Evolutionary conservation across 2,113 vertebrate genomes (phyloP), one percentile per base, ranked within the genome.

Genomic region (Callipepla californica): DNA sequence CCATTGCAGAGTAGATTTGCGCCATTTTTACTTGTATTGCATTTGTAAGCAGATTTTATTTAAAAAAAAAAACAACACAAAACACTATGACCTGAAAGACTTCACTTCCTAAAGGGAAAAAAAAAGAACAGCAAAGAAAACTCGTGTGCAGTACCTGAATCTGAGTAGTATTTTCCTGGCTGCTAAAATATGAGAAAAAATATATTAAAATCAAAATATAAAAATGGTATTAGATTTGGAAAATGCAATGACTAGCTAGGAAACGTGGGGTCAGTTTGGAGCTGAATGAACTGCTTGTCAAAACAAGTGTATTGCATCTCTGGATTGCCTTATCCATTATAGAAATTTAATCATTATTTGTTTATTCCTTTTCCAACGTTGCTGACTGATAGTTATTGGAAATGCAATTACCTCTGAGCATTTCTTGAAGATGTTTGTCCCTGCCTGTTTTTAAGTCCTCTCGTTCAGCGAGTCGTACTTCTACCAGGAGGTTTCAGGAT

Each of bases 251-350:
- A 57, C 26, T 38, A 40, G 20, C 38, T 77, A 36, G 51, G 51
- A 86, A 83, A 83, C 57, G n/a, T 32, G 48, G 55, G n/a, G 66
- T 91, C 25, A 63, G 58, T 83, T 69, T 59, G 51, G 42, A 69
- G 50, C 62, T 78, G 72, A 92, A 87, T 87, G 55, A 94, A 67
- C 81, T 81, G 58, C 87, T 96, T 90, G 72, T 89, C 75, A 82
- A 90, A 94, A 62, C 28, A 51, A 89, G 81, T 36, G 40, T 42
- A 38, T n/a, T 30, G 34, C 36, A 63, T 65, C 36, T 20, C 1
- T 82, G 53, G 61, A 47, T 74, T 81, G 67, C 70, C 23, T 69
- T 91, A 36, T 59, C 28, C 25, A 8, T 19, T 34, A 72, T 18
- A 26, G 22, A 2, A 62, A 50, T 55, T 21, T 61, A 61, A 40